These are phyloP conservation scores for Ataeniobius toweri DNA, from an alignment of 2,797 vertebrate species.

Conservation along the genomic window DNA sequence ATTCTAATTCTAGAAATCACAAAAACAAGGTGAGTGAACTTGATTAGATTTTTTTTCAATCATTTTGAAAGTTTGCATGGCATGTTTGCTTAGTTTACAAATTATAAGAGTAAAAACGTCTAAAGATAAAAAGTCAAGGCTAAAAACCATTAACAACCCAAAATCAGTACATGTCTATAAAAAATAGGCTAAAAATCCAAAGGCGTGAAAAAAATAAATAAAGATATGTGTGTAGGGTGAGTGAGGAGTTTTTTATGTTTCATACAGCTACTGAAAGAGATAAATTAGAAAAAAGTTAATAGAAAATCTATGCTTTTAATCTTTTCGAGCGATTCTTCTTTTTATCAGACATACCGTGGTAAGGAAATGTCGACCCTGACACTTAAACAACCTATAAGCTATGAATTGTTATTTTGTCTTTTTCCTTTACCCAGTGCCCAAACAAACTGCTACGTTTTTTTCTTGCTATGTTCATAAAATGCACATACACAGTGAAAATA, in stretches of 20 bases:
- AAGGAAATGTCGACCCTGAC: background rate
- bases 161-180: too few relatives aligned
- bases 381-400: background rate
- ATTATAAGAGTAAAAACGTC: too few relatives aligned
- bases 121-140: too few relatives aligned
- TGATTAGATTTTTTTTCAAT: background rate
- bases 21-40: background rate
- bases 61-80: background rate
- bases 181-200: too few relatives aligned
- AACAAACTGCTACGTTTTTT: constrained; percentile 11
- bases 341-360: background rate
- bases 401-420: background rate
- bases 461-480: constrained; percentile 22
- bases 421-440: background rate
- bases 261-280: too few relatives aligned
- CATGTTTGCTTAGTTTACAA: too few relatives aligned
- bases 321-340: background rate
- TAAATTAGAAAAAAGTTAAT: too few relatives aligned
- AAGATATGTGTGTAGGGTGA: too few relatives aligned
- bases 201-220: too few relatives aligned
- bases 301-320: background rate
- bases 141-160: too few relatives aligned
- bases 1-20: background rate
- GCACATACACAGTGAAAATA: constrained; percentile 14
- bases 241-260: too few relatives aligned